Evolutionary conservation across 2,797 vertebrate genomes (phyloP).

Genomic region (Phataginus tetradactyla): DNA sequence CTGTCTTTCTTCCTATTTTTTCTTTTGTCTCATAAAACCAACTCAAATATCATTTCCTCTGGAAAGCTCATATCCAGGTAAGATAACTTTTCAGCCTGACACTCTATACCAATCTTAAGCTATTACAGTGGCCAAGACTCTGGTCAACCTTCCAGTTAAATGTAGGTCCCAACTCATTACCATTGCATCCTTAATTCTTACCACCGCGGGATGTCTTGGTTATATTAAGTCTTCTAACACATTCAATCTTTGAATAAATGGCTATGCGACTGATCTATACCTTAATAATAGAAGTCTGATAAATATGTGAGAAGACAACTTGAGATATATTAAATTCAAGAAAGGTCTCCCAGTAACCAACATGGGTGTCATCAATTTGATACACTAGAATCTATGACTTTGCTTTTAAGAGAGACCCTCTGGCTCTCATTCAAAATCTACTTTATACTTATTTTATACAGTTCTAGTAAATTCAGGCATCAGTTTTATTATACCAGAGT

Average conservation of each 20-base stretch:
- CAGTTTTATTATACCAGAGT: not conserved
- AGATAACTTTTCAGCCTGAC: not conserved
- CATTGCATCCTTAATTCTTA: not conserved
- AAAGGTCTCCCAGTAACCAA: constrained; percentile 25
- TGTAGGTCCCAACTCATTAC: not conserved
- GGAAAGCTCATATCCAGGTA: not conserved
- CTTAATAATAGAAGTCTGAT: not conserved
- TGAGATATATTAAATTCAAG: not conserved
- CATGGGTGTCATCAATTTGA: constrained; percentile 57
- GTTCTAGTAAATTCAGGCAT: not conserved
- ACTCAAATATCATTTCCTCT: not conserved
- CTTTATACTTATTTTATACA: constrained; percentile 8
- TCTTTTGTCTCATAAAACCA: not conserved
- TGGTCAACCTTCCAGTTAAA: not conserved
- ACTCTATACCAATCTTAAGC: not conserved
- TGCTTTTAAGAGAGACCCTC: not conserved
- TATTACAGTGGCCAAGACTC: not conserved
- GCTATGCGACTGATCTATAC: not conserved
- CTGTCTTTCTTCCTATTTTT: not conserved
- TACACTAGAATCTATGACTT: constrained; percentile 4
- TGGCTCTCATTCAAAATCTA: constrained; percentile 30
- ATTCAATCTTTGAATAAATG: not conserved
- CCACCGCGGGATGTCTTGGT: not conserved
- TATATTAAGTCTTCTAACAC: not conserved
- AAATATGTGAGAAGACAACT: not conserved